Evolutionary conservation across 2,113 vertebrate genomes (phyloP).

Genomic region (Peromyscus californicus): DNA sequence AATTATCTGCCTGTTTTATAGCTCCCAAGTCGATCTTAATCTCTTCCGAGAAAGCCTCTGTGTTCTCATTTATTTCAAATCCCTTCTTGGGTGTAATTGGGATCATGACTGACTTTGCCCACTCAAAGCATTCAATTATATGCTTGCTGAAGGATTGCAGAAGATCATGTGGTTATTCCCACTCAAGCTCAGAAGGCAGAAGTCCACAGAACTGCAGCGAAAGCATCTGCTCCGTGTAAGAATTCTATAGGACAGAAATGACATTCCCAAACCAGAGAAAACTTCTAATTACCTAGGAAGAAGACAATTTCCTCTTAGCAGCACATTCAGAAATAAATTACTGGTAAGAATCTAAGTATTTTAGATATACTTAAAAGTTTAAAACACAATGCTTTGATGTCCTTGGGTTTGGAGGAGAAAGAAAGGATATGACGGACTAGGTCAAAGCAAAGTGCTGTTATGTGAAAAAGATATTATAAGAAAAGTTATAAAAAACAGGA

Average conservation of each 20-base stretch:
- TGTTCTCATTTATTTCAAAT: neutral
- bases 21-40: neutral
- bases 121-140: neutral
- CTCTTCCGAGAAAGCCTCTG: slow-evolving; percentile 10
- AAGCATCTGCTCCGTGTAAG: neutral
- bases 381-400: neutral
- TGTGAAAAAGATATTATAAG: neutral
- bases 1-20: neutral
- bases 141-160: neutral
- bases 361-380: neutral
- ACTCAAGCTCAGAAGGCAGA: neutral
- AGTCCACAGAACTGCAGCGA: neutral
- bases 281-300: neutral
- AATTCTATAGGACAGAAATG: neutral
- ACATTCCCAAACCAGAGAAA: neutral
- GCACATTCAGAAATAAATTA: slow-evolving; percentile 9
- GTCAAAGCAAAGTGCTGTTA: too few species aligned
- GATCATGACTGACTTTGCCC: neutral
- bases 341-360: neutral
- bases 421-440: neutral
- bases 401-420: neutral
- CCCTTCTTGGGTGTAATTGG: neutral
- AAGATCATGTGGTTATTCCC: neutral
- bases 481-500: too few species aligned
- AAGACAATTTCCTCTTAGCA: neutral